Percentiles rank a stretch among this genome's conserved stretches.
These are phyloP conservation scores for Rhizoglyphus robini DNA, from an alignment of 1,140 invertebrate genomes.

Conservation along the genomic window DNA sequence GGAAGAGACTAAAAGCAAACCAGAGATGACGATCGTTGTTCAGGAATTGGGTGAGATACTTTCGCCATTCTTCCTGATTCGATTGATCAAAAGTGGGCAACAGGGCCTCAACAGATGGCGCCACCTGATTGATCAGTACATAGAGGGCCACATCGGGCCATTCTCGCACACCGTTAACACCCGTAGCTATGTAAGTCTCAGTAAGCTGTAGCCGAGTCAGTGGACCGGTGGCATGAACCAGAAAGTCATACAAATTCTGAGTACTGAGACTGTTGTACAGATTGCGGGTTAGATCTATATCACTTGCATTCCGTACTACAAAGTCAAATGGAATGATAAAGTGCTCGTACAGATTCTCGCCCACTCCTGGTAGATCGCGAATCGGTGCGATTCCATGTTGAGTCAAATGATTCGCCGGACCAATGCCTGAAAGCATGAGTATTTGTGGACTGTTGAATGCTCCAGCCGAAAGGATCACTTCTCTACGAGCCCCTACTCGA, in stretches of 20 bases:
- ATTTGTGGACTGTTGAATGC: slow-evolving; percentile 31
- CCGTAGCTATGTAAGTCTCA: slow-evolving; percentile 1
- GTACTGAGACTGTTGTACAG: neutral
- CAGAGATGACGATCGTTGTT: neutral
- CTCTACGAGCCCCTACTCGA: slow-evolving; percentile 50
- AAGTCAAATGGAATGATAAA: neutral
- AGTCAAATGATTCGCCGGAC: slow-evolving; percentile 30
- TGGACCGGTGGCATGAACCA: neutral
- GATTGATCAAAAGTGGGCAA: neutral
- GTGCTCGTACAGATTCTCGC: slow-evolving; percentile 19
- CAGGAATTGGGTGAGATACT: slow-evolving; percentile 1
- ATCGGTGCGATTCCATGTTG: slow-evolving; percentile 12
- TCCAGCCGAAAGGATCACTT: slow-evolving; percentile 64
- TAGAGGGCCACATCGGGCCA: slow-evolving; percentile 53
- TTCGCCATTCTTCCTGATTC: slow-evolving; percentile 1
- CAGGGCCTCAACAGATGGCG: neutral
- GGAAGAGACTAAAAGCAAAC: slow-evolving; percentile 45
- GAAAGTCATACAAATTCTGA: slow-evolving; percentile 9
- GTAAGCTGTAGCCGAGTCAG: neutral
- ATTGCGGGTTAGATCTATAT: neutral
- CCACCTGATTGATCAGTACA: slow-evolving; percentile 6
- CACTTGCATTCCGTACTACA: neutral
- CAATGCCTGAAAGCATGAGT: no score
- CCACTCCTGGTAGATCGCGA: slow-evolving; percentile 14
- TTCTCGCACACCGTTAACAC: neutral